Evolutionary conservation across 2,113 vertebrate genomes (phyloP).

Genomic region (Plestiodon gilberti): DNA sequence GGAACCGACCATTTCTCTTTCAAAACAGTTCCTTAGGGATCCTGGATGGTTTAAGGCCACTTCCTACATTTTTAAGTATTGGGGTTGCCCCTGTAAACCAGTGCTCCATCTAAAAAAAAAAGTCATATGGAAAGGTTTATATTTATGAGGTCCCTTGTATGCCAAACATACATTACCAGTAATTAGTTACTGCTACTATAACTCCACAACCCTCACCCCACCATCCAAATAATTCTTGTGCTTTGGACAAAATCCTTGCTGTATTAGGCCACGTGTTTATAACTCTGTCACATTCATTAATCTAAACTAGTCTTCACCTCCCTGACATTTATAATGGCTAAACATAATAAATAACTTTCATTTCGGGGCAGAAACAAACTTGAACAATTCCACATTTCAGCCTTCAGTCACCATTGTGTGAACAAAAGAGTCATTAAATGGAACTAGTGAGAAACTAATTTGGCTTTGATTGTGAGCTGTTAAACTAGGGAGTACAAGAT

Average conservation of each 20-base stretch:
- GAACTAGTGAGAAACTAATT: background rate
- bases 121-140: background rate
- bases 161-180: background rate
- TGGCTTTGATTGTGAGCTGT: background rate
- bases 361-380: background rate
- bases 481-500: background rate
- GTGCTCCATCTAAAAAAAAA: background rate
- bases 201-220: too few relatives aligned
- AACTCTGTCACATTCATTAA: background rate
- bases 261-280: background rate
- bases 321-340: background rate
- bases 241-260: background rate
- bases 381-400: background rate
- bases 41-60: background rate
- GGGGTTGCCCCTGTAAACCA: background rate
- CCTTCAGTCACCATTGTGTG: background rate
- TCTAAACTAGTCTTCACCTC: background rate
- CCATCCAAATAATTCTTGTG: background rate
- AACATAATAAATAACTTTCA: background rate
- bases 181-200: background rate
- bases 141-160: background rate
- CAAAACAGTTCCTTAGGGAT: background rate
- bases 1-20: background rate
- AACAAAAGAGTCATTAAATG: background rate
- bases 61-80: background rate